Percentiles rank a stretch among this genome's conserved stretches.
Evolutionary conservation across 2,888 invertebrate genomes (phyloP).

Genomic region (Pecten maximus): DNA sequence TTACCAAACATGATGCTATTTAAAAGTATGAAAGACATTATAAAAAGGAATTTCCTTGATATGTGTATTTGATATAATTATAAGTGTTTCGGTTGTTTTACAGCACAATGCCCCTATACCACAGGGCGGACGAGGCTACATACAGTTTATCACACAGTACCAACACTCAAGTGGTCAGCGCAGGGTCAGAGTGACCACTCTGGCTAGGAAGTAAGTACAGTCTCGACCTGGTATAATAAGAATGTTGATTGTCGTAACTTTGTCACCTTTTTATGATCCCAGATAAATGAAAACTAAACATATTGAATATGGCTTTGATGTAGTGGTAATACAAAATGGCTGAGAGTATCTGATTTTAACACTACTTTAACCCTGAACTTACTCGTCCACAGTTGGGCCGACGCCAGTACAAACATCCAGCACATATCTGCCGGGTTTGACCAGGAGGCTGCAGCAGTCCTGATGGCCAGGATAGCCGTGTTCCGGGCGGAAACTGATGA

Average conservation of each 20-base stretch:
- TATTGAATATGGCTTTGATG: too few species aligned
- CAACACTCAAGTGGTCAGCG: slow-evolving; percentile 98
- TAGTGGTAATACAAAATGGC: too few species aligned
- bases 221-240: not conserved
- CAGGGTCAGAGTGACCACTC: slow-evolving; percentile 96
- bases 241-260: too few species aligned
- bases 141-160: slow-evolving; percentile 99
- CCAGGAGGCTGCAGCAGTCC: slow-evolving; percentile 98
- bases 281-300: too few species aligned
- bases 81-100: slow-evolving; percentile 59
- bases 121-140: slow-evolving; percentile 97
- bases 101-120: slow-evolving; percentile 97
- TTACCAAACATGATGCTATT: not conserved
- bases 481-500: slow-evolving; percentile 95
- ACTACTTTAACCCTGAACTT: not conserved
- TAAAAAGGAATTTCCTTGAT: not conserved
- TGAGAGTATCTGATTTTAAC: not conserved
- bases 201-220: slow-evolving; percentile 92
- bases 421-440: slow-evolving; percentile 97
- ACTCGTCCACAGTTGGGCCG: slow-evolving; percentile 91
- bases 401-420: slow-evolving; percentile 92
- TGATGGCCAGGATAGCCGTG: slow-evolving; percentile 98
- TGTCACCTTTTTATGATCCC: too few species aligned
- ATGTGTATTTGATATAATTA: not conserved
- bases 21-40: not conserved